phyloP scores from a whole-genome alignment of 2,888 invertebrate genomes.

The Platypus cylindrus region DNA sequence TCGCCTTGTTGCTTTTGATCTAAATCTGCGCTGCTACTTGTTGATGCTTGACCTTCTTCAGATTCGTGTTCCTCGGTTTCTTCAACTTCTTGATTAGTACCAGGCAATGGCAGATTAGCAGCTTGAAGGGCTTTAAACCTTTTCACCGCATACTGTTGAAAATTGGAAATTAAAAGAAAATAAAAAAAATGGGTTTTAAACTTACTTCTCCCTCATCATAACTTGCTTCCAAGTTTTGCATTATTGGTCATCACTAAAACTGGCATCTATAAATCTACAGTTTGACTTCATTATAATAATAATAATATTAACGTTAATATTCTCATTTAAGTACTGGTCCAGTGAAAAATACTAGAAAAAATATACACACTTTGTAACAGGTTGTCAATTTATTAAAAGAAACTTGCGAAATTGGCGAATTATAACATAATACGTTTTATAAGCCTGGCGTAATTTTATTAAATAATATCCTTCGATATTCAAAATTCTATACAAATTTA shows the following conservation, averaged over 20 bases:
- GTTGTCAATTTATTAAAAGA: too few relatives aligned
- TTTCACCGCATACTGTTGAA: constrained; percentile 14
- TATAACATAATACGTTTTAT: too few relatives aligned
- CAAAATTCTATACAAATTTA: too few relatives aligned
- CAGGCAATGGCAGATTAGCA: constrained; percentile 10
- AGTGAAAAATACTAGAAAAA: too few relatives aligned
- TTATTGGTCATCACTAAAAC: constrained; percentile 33
- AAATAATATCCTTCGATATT: too few relatives aligned
- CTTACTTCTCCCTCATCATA: constrained; percentile 54
- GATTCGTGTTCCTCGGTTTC: constrained; percentile 3
- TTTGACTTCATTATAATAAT: constrained; percentile 6
- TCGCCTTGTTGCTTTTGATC: not conserved
- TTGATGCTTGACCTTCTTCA: constrained; percentile 2
- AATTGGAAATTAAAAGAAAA: constrained; percentile 1
- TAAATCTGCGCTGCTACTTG: too few relatives aligned
- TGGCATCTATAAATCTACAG: constrained; percentile 13
- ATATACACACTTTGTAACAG: too few relatives aligned
- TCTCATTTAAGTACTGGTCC: too few relatives aligned
- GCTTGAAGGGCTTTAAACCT: constrained; percentile 13
- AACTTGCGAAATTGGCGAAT: too few relatives aligned
- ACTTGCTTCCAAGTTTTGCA: constrained; percentile 55
- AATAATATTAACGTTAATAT: too few relatives aligned
- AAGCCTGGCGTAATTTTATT: too few relatives aligned
- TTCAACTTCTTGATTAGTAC: constrained; percentile 10
- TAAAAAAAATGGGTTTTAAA: constrained; percentile 17